A percentile compares a stretch with the other conserved stretches of the same genome.
phyloP scores from a whole-genome alignment of 2,797 vertebrate species.

The Salmo trutta region DNA sequence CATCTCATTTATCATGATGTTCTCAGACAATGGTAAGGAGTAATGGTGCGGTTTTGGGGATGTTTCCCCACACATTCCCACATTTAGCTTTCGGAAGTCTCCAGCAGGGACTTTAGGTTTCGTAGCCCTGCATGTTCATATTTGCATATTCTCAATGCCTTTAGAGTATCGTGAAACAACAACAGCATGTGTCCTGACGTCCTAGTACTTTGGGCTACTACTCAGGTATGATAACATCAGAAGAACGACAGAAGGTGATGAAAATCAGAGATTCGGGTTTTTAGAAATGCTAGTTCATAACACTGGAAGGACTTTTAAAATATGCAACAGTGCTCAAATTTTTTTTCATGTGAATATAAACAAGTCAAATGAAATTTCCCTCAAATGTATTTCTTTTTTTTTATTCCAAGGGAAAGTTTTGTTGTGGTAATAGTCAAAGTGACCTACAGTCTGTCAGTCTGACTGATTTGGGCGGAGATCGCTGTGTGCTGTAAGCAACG shows the following conservation, averaged over 20 bases:
- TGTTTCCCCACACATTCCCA: not conserved
- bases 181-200: not conserved
- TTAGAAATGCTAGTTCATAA: not conserved
- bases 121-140: too few relatives aligned
- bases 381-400: not conserved
- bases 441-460: conserved; percentile 22
- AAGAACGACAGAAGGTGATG: too few relatives aligned
- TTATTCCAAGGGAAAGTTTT: not conserved
- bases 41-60: not conserved
- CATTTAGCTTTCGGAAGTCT: not conserved
- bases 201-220: not conserved
- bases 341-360: not conserved
- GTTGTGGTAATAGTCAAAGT: conserved; percentile 25
- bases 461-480: conserved; percentile 30
- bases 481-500: conserved; percentile 25
- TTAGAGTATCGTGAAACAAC: not conserved
- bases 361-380: not conserved
- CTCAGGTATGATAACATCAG: too few relatives aligned
- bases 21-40: not conserved
- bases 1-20: not conserved
- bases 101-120: not conserved
- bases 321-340: not conserved
- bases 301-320: not conserved
- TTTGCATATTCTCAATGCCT: not conserved
- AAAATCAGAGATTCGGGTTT: too few relatives aligned